phyloP scores from a whole-genome alignment of 2,888 invertebrate species.

The Elgonia sp. region DNA sequence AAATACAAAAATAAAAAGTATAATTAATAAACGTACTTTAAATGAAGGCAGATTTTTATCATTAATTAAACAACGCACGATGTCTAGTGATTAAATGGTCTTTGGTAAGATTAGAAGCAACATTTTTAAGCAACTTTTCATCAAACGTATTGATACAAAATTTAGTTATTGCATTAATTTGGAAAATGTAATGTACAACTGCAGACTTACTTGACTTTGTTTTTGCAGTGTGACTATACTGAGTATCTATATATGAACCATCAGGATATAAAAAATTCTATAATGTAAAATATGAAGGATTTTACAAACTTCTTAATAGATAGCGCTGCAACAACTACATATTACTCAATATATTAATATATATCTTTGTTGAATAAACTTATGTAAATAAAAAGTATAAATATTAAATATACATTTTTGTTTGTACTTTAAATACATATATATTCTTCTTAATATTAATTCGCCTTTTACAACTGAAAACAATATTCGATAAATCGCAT shows the following conservation, averaged over 20 bases:
- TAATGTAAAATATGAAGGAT: conserved; percentile 8
- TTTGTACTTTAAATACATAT: conserved; percentile 52
- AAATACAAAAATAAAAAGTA: no score
- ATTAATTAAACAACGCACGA: neutral
- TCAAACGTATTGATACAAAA: conserved; percentile 30
- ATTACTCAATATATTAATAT: neutral
- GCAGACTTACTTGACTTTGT: neutral
- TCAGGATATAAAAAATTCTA: conserved; percentile 12
- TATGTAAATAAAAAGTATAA: conserved; percentile 38
- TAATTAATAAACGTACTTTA: no score
- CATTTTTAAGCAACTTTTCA: neutral
- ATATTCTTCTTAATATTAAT: no score
- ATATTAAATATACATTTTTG: conserved; percentile 37
- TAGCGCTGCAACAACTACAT: conserved; percentile 14
- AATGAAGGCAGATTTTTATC: no score
- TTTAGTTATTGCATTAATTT: neutral
- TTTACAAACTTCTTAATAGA: conserved; percentile 15
- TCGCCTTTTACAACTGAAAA: no score
- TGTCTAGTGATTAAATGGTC: conserved; percentile 5
- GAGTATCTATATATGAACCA: neutral
- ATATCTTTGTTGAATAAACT: conserved; percentile 3
- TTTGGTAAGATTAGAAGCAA: conserved; percentile 21
- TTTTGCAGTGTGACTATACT: conserved; percentile 22
- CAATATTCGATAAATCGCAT: no score
- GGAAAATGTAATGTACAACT: conserved; percentile 12